phyloP scores from a whole-genome alignment of 2,797 vertebrate genomes.

The Muscicapa comitata region DNA sequence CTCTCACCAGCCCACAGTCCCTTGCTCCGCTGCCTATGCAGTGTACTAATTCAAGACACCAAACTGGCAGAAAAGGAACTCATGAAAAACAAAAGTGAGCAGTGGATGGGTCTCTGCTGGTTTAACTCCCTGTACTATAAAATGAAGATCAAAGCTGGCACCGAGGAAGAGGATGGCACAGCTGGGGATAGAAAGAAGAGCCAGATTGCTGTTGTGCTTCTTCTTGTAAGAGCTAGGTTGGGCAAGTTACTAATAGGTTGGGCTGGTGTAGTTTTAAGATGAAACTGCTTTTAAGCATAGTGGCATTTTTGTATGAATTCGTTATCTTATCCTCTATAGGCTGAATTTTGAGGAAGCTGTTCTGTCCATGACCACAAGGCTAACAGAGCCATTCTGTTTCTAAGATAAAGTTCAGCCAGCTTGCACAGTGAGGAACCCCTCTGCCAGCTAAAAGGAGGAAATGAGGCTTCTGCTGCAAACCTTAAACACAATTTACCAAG shows the following conservation, averaged over 20 bases:
- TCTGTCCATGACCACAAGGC: accelerated
- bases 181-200: not conserved
- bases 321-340: not conserved
- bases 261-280: not conserved
- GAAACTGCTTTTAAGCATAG: not conserved
- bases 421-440: accelerated
- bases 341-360: not conserved
- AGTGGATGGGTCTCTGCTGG: not conserved
- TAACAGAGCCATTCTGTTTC: not conserved
- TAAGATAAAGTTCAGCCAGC: not conserved
- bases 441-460: not conserved
- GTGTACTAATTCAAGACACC: not conserved
- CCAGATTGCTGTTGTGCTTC: not conserved
- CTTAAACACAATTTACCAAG: not conserved
- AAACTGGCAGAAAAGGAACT: not conserved
- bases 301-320: not conserved
- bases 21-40: not conserved
- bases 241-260: not conserved
- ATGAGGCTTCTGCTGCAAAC: not conserved
- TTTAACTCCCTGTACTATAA: not conserved
- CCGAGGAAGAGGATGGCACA: not conserved
- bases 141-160: not conserved
- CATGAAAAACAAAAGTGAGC: not conserved
- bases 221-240: not conserved
- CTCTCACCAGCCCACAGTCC: not conserved